Conservation (phyloP, 1,140 invertebrate species). For the Solen grandis region DNA sequence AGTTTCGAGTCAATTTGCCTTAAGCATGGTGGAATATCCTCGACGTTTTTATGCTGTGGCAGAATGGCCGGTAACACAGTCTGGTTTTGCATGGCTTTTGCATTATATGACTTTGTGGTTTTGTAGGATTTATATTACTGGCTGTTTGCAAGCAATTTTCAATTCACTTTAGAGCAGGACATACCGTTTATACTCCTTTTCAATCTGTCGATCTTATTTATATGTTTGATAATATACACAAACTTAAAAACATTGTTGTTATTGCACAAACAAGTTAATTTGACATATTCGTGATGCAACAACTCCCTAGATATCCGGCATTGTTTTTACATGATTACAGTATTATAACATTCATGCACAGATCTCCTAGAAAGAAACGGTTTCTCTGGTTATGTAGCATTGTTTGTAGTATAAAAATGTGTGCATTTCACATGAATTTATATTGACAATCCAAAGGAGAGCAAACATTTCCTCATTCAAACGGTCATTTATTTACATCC, state of each 20-base stretch:
- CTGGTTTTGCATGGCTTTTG: too few relatives aligned
- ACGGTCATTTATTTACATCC: not conserved
- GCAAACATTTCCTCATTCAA: not conserved
- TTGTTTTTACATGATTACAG: too few relatives aligned
- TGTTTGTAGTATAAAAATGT: not conserved
- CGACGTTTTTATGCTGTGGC: not conserved
- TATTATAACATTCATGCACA: too few relatives aligned
- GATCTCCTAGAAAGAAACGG: not conserved
- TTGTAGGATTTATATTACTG: too few relatives aligned
- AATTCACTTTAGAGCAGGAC: not conserved
- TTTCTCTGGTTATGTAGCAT: not conserved
- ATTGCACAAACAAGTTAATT: too few relatives aligned
- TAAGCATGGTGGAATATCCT: not conserved
- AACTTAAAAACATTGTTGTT: too few relatives aligned
- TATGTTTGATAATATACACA: too few relatives aligned
- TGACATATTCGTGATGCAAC: too few relatives aligned
- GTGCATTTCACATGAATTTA: not conserved
- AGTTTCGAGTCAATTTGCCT: not conserved
- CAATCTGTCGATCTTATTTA: too few relatives aligned
- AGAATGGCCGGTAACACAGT: not conserved
- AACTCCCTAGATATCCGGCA: too few relatives aligned
- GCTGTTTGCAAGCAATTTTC: not conserved
- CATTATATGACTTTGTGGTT: too few relatives aligned
- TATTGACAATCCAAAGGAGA: not conserved
- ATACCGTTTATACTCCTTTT: not conserved